Percentiles rank a stretch among this genome's conserved stretches.
phyloP scores from a whole-genome alignment of 2,113 vertebrate genomes.

The Phylloscopus trochilus region DNA sequence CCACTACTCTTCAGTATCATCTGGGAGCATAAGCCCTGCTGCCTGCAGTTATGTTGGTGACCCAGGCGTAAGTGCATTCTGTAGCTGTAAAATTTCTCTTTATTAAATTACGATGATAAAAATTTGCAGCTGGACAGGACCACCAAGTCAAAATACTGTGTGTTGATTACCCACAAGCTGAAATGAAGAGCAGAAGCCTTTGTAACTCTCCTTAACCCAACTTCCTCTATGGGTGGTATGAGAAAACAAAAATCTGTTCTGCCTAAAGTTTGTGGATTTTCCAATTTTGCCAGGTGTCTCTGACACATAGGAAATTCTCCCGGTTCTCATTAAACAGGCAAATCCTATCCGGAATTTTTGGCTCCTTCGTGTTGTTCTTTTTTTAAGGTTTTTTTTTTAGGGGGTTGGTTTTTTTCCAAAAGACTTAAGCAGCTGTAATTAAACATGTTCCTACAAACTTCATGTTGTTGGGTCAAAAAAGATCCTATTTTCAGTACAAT shows the following conservation, averaged over 20 bases:
- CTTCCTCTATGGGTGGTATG: neutral
- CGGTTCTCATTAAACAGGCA: neutral
- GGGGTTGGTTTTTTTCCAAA: neutral
- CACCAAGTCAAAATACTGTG: neutral
- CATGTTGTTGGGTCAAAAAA: neutral
- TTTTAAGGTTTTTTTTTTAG: neutral
- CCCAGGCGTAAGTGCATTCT: neutral
- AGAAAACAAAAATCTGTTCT: no score
- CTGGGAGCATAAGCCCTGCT: neutral
- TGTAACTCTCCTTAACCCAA: accelerated
- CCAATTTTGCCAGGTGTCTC: neutral
- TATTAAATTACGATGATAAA: neutral
- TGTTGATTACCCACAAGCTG: neutral
- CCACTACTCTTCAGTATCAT: neutral
- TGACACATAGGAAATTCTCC: neutral
- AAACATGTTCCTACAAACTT: neutral
- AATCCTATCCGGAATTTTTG: neutral
- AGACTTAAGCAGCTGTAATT: neutral
- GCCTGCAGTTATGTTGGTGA: neutral
- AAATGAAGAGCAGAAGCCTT: neutral
- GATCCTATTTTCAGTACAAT: accelerated
- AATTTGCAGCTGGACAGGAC: neutral
- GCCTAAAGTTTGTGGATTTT: neutral
- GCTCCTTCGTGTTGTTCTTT: neutral
- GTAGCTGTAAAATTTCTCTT: neutral